Evolutionary conservation across 2,113 vertebrate genomes (phyloP).

Genomic region (Bagarius yarrelli): DNA sequence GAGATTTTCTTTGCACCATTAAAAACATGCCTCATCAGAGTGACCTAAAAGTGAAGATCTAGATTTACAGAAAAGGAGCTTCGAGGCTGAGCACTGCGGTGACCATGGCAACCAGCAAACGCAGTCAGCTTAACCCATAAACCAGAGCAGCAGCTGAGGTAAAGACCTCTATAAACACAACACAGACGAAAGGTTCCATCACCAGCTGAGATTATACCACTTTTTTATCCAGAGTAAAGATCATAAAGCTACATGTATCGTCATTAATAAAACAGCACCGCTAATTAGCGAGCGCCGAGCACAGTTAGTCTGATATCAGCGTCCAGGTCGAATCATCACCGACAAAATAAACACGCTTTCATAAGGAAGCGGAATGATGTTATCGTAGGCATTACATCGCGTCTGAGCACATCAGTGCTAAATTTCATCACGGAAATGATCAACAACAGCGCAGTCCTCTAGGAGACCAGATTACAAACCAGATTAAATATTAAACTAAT

Average conservation of each 20-base stretch:
- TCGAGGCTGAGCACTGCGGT: constrained; percentile 30
- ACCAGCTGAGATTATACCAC: not conserved
- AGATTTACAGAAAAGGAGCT: constrained; percentile 27
- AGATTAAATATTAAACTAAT: too few relatives aligned
- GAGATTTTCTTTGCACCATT: not conserved
- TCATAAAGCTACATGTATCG: constrained; percentile 4
- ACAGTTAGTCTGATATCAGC: constrained; percentile 23
- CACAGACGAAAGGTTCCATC: not conserved
- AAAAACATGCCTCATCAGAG: not conserved
- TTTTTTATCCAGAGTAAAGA: not conserved
- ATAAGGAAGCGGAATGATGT: constrained; percentile 18
- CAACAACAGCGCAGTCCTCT: not conserved
- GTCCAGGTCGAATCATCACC: not conserved
- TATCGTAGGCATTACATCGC: not conserved
- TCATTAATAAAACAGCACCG: not conserved
- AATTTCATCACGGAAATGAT: constrained; percentile 29
- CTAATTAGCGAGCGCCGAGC: not conserved
- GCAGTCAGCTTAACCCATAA: constrained; percentile 38
- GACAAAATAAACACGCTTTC: not conserved
- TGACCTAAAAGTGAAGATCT: constrained; percentile 33
- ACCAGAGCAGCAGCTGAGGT: constrained; percentile 15
- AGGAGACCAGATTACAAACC: not conserved
- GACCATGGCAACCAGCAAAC: constrained; percentile 54
- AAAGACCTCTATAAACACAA: constrained; percentile 8
- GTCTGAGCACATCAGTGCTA: not conserved